Evolutionary conservation across 2,888 invertebrate species (phyloP).

Genomic region (Platerodrilus igneus): DNA sequence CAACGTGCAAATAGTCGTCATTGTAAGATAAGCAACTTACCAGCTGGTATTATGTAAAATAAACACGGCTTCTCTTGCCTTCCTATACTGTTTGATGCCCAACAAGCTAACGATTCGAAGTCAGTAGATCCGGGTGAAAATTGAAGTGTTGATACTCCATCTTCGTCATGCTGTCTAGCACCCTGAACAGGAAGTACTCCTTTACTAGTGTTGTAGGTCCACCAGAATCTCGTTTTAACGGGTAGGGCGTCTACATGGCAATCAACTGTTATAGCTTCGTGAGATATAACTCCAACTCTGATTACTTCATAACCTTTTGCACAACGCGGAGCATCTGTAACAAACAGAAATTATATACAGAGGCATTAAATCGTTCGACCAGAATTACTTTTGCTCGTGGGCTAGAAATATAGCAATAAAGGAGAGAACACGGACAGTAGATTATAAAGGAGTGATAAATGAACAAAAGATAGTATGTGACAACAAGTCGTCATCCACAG

Average conservation of each 20-base stretch:
- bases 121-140: conserved; percentile 57
- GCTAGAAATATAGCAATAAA: too few species aligned
- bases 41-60: conserved; percentile 75
- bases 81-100: conserved; percentile 82
- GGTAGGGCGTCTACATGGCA: conserved; percentile 82
- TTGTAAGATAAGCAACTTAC: conserved; percentile 51
- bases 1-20: background rate
- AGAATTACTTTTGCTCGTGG: conserved; percentile 10
- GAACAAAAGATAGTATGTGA: conserved; percentile 38
- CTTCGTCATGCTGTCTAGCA: conserved; percentile 53
- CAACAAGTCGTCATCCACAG: conserved; percentile 42
- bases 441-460: conserved; percentile 25
- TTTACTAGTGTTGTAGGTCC: conserved; percentile 79
- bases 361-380: conserved; percentile 8
- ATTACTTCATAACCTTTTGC: conserved; percentile 65
- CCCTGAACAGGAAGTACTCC: conserved; percentile 66
- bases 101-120: conserved; percentile 79
- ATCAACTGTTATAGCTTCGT: conserved; percentile 67
- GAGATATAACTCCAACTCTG: conserved; percentile 67
- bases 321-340: conserved; percentile 72
- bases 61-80: conserved; percentile 76
- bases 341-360: conserved; percentile 14
- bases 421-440: too few species aligned
- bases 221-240: conserved; percentile 67
- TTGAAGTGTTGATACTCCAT: conserved; percentile 52